Percentiles rank a stretch among this genome's conserved stretches.
These are phyloP conservation scores for Bradypus variegatus DNA, from an alignment of 2,797 vertebrate genomes.

Conservation along the genomic window DNA sequence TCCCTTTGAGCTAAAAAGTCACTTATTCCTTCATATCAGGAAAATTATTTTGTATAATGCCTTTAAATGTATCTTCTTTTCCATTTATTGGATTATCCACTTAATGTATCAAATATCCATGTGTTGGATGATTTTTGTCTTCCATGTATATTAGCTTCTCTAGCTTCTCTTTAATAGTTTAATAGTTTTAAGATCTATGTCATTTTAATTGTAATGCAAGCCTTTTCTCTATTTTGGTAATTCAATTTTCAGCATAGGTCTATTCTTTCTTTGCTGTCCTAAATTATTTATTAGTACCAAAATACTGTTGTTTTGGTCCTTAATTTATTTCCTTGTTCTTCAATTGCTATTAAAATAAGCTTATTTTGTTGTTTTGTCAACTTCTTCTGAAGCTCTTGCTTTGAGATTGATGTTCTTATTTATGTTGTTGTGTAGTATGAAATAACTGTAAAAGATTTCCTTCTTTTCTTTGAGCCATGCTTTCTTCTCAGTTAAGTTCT, in stretches of 20 bases:
- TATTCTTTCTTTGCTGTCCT: not conserved
- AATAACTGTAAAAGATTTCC: not conserved
- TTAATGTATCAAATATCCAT: not conserved
- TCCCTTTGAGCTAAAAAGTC: not conserved
- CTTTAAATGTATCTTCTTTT: not conserved
- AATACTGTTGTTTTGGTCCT: not conserved
- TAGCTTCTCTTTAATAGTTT: too few species aligned
- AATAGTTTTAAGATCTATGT: not conserved
- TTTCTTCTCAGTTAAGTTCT: constrained; percentile 19
- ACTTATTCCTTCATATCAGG: not conserved
- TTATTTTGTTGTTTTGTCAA: not conserved
- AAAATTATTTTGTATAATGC: not conserved
- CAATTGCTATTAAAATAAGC: not conserved
- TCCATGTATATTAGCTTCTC: not conserved
- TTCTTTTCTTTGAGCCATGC: not conserved
- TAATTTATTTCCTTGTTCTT: constrained; percentile 15
- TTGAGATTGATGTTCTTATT: not conserved
- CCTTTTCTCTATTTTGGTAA: constrained; percentile 2
- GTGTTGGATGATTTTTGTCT: constrained; percentile 15
- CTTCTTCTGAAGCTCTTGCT: not conserved
- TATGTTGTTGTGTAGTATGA: not conserved
- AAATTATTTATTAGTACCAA: not conserved
- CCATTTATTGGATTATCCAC: not conserved
- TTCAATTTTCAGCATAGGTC: not conserved
- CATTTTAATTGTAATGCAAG: constrained; percentile 5